A percentile compares a stretch with the other conserved stretches of the same genome.
Evolutionary conservation across 2,113 vertebrate genomes (phyloP).

Genomic region (Bubo bubo): DNA sequence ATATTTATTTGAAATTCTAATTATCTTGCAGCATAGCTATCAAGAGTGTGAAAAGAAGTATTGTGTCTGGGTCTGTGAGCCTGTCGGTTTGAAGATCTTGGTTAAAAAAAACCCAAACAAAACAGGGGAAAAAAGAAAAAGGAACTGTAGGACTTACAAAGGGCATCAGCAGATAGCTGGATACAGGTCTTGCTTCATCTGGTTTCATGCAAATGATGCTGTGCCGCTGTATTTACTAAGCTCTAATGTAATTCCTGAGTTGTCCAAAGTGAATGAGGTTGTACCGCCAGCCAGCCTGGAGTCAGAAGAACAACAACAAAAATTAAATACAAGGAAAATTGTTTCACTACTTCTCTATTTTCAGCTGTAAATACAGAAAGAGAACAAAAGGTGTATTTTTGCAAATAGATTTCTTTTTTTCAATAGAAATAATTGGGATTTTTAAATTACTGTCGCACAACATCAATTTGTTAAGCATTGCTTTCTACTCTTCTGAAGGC

Average conservation of each 20-base stretch:
- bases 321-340: neutral
- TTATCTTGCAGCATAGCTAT: neutral
- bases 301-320: neutral
- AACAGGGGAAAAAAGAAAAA: neutral
- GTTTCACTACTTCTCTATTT: neutral
- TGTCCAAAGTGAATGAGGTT: neutral
- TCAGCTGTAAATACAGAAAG: neutral
- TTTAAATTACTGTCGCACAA: neutral
- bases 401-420: neutral
- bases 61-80: neutral
- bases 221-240: neutral
- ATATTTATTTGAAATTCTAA: neutral
- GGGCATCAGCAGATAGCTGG: neutral
- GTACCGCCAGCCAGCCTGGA: neutral
- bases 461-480: neutral
- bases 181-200: neutral
- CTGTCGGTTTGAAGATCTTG: neutral
- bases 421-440: neutral
- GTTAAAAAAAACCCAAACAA: neutral
- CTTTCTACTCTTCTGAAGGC: neutral
- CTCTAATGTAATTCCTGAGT: neutral
- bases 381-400: neutral
- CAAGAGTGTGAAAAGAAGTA: neutral
- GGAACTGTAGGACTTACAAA: neutral
- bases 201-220: neutral